Evolutionary conservation across 35 echinoderm and acorn worm species (phyloP).

Genomic region (Strongylocentrotus purpuratus): DNA sequence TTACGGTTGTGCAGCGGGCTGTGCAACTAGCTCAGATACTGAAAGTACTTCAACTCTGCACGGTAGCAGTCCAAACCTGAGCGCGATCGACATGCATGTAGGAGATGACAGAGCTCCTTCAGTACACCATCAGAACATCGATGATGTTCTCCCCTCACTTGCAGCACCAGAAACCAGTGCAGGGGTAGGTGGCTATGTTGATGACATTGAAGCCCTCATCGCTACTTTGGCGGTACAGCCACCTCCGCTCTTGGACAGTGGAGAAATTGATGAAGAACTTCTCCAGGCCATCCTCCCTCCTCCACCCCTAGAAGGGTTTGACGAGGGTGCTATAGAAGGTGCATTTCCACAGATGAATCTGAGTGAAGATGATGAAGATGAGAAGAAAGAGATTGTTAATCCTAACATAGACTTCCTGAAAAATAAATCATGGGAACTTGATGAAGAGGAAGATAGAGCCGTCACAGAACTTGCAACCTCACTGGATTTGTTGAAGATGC

Average conservation of each 20-base stretch:
- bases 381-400: not conserved
- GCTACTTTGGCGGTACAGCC: constrained; percentile 78
- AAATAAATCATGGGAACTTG: not conserved
- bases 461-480: not conserved
- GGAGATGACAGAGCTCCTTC: constrained; percentile 42
- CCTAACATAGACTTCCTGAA: not conserved
- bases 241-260: constrained; percentile 65
- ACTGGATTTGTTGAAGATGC: not conserved
- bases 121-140: not conserved
- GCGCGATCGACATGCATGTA: constrained; percentile 37
- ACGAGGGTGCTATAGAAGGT: constrained; percentile 57
- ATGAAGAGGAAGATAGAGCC: not conserved
- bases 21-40: constrained; percentile 61
- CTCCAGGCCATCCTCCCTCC: constrained; percentile 74
- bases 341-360: not conserved
- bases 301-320: constrained; percentile 64
- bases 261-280: constrained; percentile 66
- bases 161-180: not conserved
- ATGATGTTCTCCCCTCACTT: not conserved
- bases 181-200: not conserved
- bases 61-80: constrained; percentile 61
- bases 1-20: not conserved
- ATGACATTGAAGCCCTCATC: constrained; percentile 75
- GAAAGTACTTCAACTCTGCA: constrained; percentile 72
- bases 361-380: not conserved